These are phyloP conservation scores for Ciconia maguari DNA, from an alignment of 2,113 vertebrate genomes.

Conservation along the genomic window DNA sequence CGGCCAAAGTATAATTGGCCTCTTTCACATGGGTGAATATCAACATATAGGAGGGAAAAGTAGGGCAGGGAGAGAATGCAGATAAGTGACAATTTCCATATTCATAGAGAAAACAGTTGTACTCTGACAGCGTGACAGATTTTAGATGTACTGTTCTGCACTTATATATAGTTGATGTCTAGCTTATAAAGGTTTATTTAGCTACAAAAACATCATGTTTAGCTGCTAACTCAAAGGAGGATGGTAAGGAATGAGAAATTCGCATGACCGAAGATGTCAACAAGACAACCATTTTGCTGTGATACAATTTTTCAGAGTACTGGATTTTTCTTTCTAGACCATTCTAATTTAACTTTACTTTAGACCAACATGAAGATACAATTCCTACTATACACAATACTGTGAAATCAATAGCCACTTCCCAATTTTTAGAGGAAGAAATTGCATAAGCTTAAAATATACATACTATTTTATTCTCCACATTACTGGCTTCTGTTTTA, in stretches of 20 bases:
- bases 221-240: background rate
- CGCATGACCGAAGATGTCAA: background rate
- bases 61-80: constrained; percentile 8
- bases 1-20: background rate
- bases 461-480: background rate
- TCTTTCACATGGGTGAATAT: constrained; percentile 49
- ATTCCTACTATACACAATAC: background rate
- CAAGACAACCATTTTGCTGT: constrained; percentile 3
- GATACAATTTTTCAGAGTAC: background rate
- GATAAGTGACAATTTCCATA: constrained; percentile 22
- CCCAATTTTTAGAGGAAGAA: background rate
- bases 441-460: background rate
- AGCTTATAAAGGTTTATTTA: constrained; percentile 36
- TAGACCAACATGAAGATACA: background rate
- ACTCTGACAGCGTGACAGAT: background rate
- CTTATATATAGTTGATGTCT: constrained; percentile 7
- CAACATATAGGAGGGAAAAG: background rate
- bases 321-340: background rate
- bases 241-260: constrained; percentile 15
- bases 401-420: background rate
- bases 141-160: background rate
- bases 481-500: constrained; percentile 38
- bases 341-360: constrained; percentile 16
- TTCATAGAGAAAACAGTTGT: background rate
- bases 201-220: background rate